Evolutionary conservation across 2,113 vertebrate genomes (phyloP).

Genomic region (Phasianus colchicus): DNA sequence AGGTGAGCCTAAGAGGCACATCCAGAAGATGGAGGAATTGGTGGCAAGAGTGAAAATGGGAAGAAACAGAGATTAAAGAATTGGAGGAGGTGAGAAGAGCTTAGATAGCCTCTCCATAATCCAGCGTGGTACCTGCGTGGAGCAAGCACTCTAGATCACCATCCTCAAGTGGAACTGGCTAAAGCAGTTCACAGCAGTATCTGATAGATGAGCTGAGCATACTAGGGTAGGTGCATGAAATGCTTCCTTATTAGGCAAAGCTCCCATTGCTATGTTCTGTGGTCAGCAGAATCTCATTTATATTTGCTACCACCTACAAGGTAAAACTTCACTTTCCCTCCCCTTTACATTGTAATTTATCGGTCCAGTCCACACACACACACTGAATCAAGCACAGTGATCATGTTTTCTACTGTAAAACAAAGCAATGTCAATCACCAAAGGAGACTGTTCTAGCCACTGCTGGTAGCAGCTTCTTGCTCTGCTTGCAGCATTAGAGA

Average conservation of each 20-base stretch:
- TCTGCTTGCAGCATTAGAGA: not conserved
- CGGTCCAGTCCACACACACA: not conserved
- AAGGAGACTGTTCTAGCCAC: not conserved
- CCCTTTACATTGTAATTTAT: not conserved
- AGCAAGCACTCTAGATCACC: not conserved
- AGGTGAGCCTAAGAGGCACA: not conserved
- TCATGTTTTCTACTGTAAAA: not conserved
- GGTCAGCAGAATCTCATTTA: not conserved
- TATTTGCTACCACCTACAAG: not conserved
- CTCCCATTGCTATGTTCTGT: not conserved
- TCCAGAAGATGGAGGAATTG: not conserved
- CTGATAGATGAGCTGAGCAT: rapidly evolving
- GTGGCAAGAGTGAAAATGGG: not conserved
- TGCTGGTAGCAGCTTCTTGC: not conserved
- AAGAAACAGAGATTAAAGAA: not conserved
- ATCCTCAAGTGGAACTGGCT: not conserved
- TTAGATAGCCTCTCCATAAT: not conserved
- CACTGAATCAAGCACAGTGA: not conserved
- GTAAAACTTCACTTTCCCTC: not conserved
- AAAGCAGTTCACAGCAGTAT: not conserved
- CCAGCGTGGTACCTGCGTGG: not conserved
- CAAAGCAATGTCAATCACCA: not conserved
- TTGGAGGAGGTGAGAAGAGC: not conserved
- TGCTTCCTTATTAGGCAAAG: not conserved
- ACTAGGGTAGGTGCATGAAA: not conserved